phyloP scores from a whole-genome alignment of 2,888 invertebrate genomes.

The Hypena proboscidalis region DNA sequence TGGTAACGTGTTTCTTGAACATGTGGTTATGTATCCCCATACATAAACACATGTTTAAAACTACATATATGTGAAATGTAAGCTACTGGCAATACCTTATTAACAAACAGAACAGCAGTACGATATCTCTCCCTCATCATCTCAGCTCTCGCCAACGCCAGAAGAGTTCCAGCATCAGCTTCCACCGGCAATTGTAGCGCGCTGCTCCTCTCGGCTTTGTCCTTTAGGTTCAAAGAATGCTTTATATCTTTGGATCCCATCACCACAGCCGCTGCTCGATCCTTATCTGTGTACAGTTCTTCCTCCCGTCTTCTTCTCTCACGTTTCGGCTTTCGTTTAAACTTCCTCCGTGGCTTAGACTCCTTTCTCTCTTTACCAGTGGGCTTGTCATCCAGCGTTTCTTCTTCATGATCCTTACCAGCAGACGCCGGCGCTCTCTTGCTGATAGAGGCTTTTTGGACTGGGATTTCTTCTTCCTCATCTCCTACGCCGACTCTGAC shows the following conservation, averaged over 20 bases:
- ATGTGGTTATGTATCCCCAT: too few species aligned
- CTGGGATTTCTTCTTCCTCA: constrained; percentile 79
- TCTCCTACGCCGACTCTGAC: constrained; percentile 88
- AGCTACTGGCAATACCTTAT: constrained; percentile 91
- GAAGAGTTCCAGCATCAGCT: constrained; percentile 90
- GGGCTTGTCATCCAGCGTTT: constrained; percentile 61
- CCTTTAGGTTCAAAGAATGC: constrained; percentile 91
- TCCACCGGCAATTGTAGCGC: constrained; percentile 91
- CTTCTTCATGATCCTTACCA: constrained; percentile 58
- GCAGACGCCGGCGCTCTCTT: constrained; percentile 67
- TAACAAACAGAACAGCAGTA: constrained; percentile 90
- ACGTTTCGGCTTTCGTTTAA: constrained; percentile 68
- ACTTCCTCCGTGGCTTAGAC: constrained; percentile 67
- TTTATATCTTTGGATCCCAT: constrained; percentile 95
- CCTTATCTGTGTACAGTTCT: constrained; percentile 95
- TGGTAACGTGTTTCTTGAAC: too few species aligned
- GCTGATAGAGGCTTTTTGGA: constrained; percentile 74
- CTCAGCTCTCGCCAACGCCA: constrained; percentile 91
- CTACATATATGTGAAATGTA: too few species aligned
- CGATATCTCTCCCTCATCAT: constrained; percentile 90
- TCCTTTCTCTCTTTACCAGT: constrained; percentile 66
- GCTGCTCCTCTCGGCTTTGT: constrained; percentile 90
- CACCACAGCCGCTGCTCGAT: constrained; percentile 95
- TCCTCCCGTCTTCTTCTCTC: constrained; percentile 82
- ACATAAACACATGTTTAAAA: too few species aligned